These are phyloP conservation scores for Desoria tigrina DNA, from an alignment of 2,888 invertebrate species.

Conservation along the genomic window DNA sequence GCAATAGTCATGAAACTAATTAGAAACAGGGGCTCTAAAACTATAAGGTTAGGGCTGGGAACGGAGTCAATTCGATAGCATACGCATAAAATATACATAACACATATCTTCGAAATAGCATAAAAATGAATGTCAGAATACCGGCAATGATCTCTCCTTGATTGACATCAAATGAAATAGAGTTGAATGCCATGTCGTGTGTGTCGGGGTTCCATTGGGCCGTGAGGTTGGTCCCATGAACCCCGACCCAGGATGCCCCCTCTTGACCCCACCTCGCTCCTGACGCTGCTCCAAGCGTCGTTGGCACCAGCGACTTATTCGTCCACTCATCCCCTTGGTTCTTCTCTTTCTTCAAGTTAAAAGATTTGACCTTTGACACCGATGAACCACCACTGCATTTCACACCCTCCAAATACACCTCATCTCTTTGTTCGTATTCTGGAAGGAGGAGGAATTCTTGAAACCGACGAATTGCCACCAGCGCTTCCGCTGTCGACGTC, in stretches of 20 bases:
- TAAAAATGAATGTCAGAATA: background rate
- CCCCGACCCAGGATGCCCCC: constrained; percentile 9
- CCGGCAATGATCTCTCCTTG: constrained; percentile 55
- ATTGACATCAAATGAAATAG: constrained; percentile 67
- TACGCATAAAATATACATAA: no score
- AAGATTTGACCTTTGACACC: no score
- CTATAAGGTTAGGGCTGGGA: no score
- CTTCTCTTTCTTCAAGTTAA: no score
- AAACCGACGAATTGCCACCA: constrained; percentile 72
- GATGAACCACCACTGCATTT: background rate
- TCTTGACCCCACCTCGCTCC: background rate
- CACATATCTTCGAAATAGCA: background rate
- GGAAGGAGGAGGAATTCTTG: constrained; percentile 57
- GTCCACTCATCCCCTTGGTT: no score
- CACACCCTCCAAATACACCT: background rate
- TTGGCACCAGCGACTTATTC: background rate
- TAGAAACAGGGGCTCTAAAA: constrained; percentile 50
- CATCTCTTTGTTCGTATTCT: constrained; percentile 2
- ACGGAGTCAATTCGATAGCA: no score
- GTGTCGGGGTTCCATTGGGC: constrained; percentile 54
- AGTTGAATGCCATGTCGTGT: constrained; percentile 65
- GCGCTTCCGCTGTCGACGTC: constrained; percentile 75
- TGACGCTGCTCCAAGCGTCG: background rate
- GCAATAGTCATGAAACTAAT: constrained; percentile 57
- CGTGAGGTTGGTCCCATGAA: constrained; percentile 24